Evolutionary conservation across 2,888 invertebrate species (phyloP).

Genomic region (Gonocerus acuteangulatus): DNA sequence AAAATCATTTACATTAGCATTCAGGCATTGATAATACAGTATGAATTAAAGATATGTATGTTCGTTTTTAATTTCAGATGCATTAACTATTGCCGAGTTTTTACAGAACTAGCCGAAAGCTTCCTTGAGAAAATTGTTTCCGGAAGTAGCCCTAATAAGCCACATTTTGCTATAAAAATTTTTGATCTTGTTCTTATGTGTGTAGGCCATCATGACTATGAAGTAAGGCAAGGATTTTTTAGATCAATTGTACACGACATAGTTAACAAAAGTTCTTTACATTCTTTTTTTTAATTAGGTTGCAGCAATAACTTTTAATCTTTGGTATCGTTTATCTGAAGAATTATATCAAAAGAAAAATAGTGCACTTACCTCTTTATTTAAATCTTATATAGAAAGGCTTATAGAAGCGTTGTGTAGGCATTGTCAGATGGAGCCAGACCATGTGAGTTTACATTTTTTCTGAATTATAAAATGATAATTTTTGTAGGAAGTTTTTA

Average conservation of each 20-base stretch:
- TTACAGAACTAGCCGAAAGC: constrained; percentile 88
- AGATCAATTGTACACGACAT: neutral
- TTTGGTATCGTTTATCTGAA: constrained; percentile 95
- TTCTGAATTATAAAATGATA: neutral
- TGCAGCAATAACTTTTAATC: constrained; percentile 82
- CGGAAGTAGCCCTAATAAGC: constrained; percentile 51
- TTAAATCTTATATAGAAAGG: constrained; percentile 84
- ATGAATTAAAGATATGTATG: too few species aligned
- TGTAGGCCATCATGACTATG: constrained; percentile 95
- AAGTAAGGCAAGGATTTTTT: constrained; percentile 63
- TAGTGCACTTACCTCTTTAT: constrained; percentile 68
- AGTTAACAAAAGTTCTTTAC: neutral
- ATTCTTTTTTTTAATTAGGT: constrained; percentile 46
- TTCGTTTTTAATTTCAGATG: constrained; percentile 23
- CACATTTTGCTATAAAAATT: constrained; percentile 72
- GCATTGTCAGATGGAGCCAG: constrained; percentile 94
- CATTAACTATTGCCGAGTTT: constrained; percentile 86
- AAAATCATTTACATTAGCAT: too few species aligned
- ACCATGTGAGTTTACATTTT: constrained; percentile 57
- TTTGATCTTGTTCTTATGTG: constrained; percentile 84
- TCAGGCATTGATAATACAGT: too few species aligned
- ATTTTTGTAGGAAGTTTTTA: too few species aligned
- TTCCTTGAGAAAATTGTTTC: constrained; percentile 75
- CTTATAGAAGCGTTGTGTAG: constrained; percentile 81
- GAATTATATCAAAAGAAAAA: constrained; percentile 82